Evolutionary conservation across 2,113 vertebrate genomes (phyloP).

Genomic region (Taxidea taxus): DNA sequence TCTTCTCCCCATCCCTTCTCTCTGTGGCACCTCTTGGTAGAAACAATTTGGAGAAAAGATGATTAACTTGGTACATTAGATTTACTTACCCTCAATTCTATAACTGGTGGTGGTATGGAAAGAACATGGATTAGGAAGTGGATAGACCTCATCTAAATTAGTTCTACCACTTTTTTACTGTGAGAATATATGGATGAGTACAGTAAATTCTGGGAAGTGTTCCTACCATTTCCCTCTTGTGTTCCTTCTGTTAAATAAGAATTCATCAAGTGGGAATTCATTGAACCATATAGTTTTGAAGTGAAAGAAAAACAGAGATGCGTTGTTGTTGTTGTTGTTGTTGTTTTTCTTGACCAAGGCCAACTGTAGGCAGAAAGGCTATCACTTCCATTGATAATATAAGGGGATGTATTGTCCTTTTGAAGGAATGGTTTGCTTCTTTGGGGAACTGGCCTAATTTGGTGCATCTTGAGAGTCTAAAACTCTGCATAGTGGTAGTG

Average conservation of each 20-base stretch:
- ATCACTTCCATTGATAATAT: background rate
- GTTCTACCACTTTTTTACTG: background rate
- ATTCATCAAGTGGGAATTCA: slow-evolving; percentile 78
- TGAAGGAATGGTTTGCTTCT: background rate
- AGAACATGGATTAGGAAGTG: background rate
- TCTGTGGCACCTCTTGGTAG: background rate
- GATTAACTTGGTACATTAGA: background rate
- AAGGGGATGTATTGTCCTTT: background rate
- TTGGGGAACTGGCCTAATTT: background rate
- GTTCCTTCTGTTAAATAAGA: slow-evolving; percentile 68
- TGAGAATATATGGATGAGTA: background rate
- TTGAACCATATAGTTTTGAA: slow-evolving; percentile 78
- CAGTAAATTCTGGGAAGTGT: slow-evolving; percentile 66
- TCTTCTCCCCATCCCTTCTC: background rate
- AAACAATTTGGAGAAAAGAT: background rate
- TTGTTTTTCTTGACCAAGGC: background rate
- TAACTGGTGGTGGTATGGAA: background rate
- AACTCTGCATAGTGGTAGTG: background rate
- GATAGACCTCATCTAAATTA: background rate
- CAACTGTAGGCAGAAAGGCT: background rate
- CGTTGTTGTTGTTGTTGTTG: background rate
- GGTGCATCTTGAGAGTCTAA: background rate
- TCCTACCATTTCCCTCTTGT: slow-evolving; percentile 76
- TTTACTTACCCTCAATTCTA: background rate
- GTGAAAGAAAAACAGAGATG: background rate